phyloP scores from a whole-genome alignment of 1,140 invertebrate genomes.

The Zophobas morio region DNA sequence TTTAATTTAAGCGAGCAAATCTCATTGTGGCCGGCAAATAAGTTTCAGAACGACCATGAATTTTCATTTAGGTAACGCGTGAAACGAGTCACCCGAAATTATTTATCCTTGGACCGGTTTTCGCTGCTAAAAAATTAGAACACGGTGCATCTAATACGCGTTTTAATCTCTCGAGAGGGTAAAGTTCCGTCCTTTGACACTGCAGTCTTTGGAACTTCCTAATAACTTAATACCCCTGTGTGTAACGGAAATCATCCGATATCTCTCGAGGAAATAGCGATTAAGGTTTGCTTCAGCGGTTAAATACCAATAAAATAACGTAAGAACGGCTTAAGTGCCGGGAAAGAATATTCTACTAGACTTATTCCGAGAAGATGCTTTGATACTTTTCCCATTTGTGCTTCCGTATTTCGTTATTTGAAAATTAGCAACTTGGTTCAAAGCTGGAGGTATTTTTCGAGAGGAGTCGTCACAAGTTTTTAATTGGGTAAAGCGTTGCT shows the following conservation, averaged over 20 bases:
- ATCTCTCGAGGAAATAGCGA: constrained; percentile 28
- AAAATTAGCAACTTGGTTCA: too few species aligned
- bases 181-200: background rate
- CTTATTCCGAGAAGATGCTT: too few species aligned
- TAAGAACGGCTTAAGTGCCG: background rate
- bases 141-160: too few species aligned
- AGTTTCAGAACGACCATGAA: background rate
- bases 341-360: background rate
- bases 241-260: constrained; percentile 38
- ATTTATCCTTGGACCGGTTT: background rate
- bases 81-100: background rate
- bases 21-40: background rate
- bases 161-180: too few species aligned
- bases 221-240: constrained; percentile 39
- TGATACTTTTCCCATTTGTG: too few species aligned
- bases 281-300: constrained; percentile 21
- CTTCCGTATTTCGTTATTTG: too few species aligned
- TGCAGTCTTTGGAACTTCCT: constrained; percentile 32
- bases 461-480: too few species aligned
- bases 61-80: background rate
- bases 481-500: too few species aligned
- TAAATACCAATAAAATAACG: constrained; percentile 27
- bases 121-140: background rate
- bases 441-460: too few species aligned
- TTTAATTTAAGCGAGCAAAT: constrained; percentile 4